Percentiles rank a stretch among this genome's conserved stretches.
Evolutionary conservation across 2,113 vertebrate genomes (phyloP).

Genomic region (Pungitius pungitius): DNA sequence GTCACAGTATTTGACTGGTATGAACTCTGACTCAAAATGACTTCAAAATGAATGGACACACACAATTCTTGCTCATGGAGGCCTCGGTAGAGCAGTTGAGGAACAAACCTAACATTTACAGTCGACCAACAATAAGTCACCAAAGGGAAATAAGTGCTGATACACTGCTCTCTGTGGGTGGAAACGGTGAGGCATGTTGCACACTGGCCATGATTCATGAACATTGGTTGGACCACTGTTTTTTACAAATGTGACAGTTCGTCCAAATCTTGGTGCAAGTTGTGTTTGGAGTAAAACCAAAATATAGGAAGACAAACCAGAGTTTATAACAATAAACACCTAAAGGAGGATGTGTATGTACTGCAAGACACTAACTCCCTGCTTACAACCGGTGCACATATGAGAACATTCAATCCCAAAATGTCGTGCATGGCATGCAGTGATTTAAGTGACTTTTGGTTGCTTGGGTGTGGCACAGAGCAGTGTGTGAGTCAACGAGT

Average conservation of each 20-base stretch:
- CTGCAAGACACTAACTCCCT: background rate
- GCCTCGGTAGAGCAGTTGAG: slow-evolving; percentile 21
- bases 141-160: slow-evolving; percentile 12
- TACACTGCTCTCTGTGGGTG: slow-evolving; percentile 48
- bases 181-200: slow-evolving; percentile 43
- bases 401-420: slow-evolving; percentile 29
- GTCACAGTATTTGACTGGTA: slow-evolving; percentile 15
- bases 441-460: slow-evolving; percentile 52
- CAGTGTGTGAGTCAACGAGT: slow-evolving; percentile 54
- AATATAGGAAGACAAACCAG: background rate
- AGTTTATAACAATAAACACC: background rate
- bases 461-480: slow-evolving; percentile 52
- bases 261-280: too few relatives aligned
- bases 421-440: slow-evolving; percentile 1
- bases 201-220: slow-evolving; percentile 39
- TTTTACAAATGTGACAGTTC: slow-evolving; percentile 11
- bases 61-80: background rate
- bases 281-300: background rate
- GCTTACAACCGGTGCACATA: slow-evolving; percentile 44
- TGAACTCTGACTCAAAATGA: slow-evolving; percentile 18
- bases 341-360: too few relatives aligned
- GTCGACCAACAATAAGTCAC: slow-evolving; percentile 57
- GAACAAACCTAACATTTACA: slow-evolving; percentile 46
- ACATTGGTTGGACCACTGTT: slow-evolving; percentile 29
- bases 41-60: slow-evolving; percentile 34